phyloP scores from a whole-genome alignment of 2,888 invertebrate genomes.

The Seira ritae region DNA sequence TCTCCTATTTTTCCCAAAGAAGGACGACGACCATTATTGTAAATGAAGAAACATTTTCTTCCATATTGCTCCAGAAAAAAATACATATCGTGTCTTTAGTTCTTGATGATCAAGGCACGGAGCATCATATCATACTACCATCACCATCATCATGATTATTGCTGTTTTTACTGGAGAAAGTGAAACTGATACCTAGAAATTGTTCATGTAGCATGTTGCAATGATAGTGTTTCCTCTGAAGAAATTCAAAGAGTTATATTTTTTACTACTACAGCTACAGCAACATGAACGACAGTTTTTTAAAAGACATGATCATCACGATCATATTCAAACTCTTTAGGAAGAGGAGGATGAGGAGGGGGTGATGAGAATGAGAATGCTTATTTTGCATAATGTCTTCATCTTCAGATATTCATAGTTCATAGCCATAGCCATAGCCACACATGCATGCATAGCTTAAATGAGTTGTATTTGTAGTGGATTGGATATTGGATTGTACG shows the following conservation, averaged over 20 bases:
- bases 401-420: background rate
- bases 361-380: conserved; percentile 18
- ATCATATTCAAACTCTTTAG: background rate
- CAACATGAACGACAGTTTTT: conserved; percentile 21
- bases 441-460: too few species aligned
- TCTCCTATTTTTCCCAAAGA: background rate
- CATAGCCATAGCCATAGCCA: too few species aligned
- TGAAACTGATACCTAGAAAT: too few species aligned
- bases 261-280: too few species aligned
- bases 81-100: too few species aligned
- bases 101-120: conserved; percentile 1
- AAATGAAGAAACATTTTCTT: conserved; percentile 17
- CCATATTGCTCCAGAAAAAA: conserved; percentile 15
- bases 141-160: conserved; percentile 15
- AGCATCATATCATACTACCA: background rate
- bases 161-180: background rate
- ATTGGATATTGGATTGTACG: background rate
- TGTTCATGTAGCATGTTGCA: too few species aligned
- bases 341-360: background rate
- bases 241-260: conserved; percentile 12
- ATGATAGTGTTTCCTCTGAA: background rate
- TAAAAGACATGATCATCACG: too few species aligned
- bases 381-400: conserved; percentile 15
- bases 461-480: too few species aligned
- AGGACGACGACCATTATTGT: conserved; percentile 1